phyloP scores from a whole-genome alignment of 2,113 vertebrate genomes.

The Leptosomus discolor region DNA sequence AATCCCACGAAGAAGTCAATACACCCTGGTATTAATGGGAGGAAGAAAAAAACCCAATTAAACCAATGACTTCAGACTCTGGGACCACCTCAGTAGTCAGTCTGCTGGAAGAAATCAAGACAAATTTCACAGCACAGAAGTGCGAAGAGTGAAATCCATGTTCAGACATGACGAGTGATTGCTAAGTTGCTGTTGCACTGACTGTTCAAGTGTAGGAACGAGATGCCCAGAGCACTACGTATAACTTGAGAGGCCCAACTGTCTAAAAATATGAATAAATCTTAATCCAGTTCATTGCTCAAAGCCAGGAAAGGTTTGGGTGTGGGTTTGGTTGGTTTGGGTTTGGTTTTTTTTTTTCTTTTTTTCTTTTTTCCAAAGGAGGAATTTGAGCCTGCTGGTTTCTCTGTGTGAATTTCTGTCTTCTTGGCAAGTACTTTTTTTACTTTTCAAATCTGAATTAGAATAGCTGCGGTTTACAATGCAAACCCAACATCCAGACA shows the following conservation, averaged over 20 bases:
- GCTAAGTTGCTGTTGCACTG: no score
- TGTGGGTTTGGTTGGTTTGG: no score
- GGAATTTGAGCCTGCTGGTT: neutral
- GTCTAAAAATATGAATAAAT: neutral
- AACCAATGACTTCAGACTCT: neutral
- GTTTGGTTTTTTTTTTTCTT: no score
- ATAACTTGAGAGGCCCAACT: neutral
- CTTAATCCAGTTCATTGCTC: neutral
- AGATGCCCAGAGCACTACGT: neutral
- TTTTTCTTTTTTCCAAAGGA: neutral
- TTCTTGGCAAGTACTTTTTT: neutral
- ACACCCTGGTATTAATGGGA: neutral
- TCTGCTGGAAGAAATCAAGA: neutral
- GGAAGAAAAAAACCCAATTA: neutral
- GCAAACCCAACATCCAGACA: neutral
- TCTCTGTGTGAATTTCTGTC: neutral
- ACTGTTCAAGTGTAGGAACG: neutral
- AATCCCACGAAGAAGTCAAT: neutral
- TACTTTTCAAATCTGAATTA: neutral
- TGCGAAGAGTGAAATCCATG: neutral
- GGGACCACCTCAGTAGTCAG: neutral
- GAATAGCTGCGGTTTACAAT: conserved; percentile 44
- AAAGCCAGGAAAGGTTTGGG: neutral
- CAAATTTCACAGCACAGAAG: neutral
- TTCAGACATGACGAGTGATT: neutral